Evolutionary conservation across 1,140 invertebrate genomes (phyloP).

Genomic region (Steinernema khuongi): DNA sequence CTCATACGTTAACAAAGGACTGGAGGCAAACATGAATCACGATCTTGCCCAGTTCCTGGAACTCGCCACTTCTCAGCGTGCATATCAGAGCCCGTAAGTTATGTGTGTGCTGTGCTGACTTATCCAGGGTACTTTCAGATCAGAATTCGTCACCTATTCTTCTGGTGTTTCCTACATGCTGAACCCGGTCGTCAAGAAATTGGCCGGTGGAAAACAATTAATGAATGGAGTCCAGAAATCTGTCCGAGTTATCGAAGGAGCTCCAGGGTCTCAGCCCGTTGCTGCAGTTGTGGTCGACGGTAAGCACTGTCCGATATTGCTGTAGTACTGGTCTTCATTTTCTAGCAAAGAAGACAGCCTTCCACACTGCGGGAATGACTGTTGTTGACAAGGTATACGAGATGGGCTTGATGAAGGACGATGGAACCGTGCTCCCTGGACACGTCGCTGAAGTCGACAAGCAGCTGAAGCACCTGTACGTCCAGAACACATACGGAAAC

Average conservation of each 20-base stretch:
- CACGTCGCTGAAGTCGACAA: not conserved
- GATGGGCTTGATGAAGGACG: not conserved
- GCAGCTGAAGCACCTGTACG: not conserved
- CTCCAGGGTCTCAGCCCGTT: not conserved
- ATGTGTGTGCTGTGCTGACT: not conserved
- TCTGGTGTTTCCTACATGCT: not conserved
- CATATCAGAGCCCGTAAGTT: not conserved
- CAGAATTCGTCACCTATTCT: not conserved
- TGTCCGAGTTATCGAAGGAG: not conserved
- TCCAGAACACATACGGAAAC: not conserved
- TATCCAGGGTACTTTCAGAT: not conserved
- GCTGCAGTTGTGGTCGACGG: not conserved
- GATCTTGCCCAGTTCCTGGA: not conserved
- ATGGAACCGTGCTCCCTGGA: not conserved
- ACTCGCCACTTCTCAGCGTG: not conserved
- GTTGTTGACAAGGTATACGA: not conserved
- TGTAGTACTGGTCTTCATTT: not conserved
- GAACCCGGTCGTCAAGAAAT: not conserved
- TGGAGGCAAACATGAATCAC: not conserved
- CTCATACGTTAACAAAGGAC: not conserved
- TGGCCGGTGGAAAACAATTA: not conserved
- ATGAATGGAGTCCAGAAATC: not conserved
- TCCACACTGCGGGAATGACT: not conserved
- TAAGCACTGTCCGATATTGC: not conserved
- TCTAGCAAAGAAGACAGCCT: not conserved